These are phyloP conservation scores for Pammene fasciana DNA, from an alignment of 2,888 invertebrate genomes.

Conservation along the genomic window DNA sequence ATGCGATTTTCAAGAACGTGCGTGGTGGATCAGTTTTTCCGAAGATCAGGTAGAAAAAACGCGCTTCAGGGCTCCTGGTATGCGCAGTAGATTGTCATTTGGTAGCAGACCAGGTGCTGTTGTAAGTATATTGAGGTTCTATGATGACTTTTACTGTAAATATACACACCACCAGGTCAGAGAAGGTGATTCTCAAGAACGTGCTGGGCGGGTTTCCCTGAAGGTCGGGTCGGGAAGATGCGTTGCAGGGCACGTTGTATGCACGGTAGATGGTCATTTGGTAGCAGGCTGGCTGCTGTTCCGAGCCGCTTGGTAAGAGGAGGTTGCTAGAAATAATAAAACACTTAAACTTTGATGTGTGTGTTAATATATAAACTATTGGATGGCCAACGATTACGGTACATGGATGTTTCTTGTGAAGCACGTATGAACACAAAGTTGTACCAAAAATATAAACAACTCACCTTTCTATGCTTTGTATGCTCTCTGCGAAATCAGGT, in stretches of 20 bases:
- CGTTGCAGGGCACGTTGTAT: constrained; percentile 63
- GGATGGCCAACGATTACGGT: too few species aligned
- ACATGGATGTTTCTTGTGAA: too few species aligned
- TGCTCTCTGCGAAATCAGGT: constrained; percentile 51
- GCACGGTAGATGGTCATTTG: constrained; percentile 83
- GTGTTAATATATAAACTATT: too few species aligned
- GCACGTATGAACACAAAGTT: too few species aligned
- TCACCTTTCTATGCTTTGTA: constrained; percentile 60
- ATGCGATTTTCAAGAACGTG: constrained; percentile 65
- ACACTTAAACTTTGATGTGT: too few species aligned
- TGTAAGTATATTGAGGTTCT: constrained; percentile 49
- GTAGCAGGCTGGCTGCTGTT: constrained; percentile 81
- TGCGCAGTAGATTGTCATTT: constrained; percentile 76
- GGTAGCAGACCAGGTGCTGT: constrained; percentile 79
- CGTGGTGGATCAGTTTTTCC: constrained; percentile 63
- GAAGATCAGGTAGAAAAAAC: constrained; percentile 51
- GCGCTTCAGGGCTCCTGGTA: constrained; percentile 63
- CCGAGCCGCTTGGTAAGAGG: constrained; percentile 84
- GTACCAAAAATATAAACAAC: constrained; percentile 40
- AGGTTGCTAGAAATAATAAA: constrained; percentile 82
- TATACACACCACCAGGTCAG: constrained; percentile 62
- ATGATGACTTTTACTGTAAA: too few species aligned
- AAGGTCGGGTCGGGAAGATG: constrained; percentile 50
- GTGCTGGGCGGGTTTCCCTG: constrained; percentile 63
- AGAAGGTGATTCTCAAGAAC: constrained; percentile 65